These are phyloP conservation scores for Pyrocephalus nanus DNA, from an alignment of 2,797 vertebrate genomes.

Conservation along the genomic window DNA sequence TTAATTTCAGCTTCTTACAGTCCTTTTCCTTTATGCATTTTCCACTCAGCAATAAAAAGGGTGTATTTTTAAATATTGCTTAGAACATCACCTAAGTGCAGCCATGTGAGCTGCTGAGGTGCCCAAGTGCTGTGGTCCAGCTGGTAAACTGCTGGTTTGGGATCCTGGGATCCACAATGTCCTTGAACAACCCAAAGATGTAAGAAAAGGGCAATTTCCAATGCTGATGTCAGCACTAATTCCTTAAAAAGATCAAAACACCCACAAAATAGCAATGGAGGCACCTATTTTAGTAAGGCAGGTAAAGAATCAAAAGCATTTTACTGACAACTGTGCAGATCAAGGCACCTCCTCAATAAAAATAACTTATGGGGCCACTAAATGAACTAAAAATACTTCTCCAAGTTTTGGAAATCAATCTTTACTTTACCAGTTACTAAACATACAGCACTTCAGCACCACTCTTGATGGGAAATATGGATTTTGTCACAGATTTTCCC, in stretches of 20 bases:
- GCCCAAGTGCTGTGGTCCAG: not conserved
- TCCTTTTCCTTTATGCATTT: not conserved
- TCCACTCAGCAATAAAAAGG: not conserved
- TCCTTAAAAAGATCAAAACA: not conserved
- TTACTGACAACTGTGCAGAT: not conserved
- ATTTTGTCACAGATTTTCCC: not conserved
- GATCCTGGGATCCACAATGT: not conserved
- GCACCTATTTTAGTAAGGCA: not conserved
- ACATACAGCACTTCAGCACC: not conserved
- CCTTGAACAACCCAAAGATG: not conserved
- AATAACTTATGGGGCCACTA: not conserved
- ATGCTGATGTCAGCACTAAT: not conserved
- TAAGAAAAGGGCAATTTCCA: not conserved
- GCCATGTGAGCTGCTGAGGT: not conserved
- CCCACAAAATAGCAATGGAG: not conserved
- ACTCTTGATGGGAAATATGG: not conserved
- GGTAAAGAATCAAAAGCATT: constrained; percentile 24
- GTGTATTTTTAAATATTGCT: not conserved
- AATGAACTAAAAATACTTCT: constrained; percentile 12
- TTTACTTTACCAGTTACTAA: not conserved
- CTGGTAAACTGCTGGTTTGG: not conserved
- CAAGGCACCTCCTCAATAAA: not conserved
- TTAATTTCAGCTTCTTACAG: not conserved
- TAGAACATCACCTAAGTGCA: not conserved
- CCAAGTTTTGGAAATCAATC: not conserved